Evolutionary conservation across 2,797 vertebrate species (phyloP).

Genomic region (Siniperca scherzeri): DNA sequence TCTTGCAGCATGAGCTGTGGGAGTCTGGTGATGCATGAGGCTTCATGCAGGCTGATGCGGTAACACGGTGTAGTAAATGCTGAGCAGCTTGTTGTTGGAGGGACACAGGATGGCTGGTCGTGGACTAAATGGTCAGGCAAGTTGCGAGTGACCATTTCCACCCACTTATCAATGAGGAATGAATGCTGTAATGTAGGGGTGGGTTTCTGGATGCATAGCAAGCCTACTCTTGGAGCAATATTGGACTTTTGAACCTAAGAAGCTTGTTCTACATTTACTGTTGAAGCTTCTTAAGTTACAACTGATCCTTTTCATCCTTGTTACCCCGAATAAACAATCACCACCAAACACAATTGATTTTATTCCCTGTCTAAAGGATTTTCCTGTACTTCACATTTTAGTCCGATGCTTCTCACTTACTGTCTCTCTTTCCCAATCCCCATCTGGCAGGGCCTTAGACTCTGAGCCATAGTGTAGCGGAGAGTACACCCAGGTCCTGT

Average conservation of each 20-base stretch:
- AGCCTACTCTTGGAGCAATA: constrained; percentile 16
- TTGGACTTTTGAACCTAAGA: constrained; percentile 46
- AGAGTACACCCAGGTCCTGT: constrained; percentile 99
- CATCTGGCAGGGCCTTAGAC: constrained; percentile 93
- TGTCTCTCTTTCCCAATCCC: constrained; percentile 94
- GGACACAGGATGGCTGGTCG: constrained; percentile 58
- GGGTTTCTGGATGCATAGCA: constrained; percentile 41
- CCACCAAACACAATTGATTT: constrained; percentile 39
- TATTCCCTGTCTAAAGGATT: constrained; percentile 32
- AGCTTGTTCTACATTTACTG: constrained; percentile 39
- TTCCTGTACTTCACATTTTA: constrained; percentile 59
- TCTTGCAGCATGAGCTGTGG: constrained; percentile 26
- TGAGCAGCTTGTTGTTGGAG: constrained; percentile 66
- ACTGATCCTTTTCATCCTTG: constrained; percentile 14
- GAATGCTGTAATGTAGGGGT: constrained; percentile 57
- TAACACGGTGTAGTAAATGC: constrained; percentile 31
- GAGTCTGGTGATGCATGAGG: constrained; percentile 34
- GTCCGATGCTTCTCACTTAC: constrained; percentile 91
- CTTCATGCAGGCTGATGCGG: constrained; percentile 38
- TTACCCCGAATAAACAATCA: constrained; percentile 20
- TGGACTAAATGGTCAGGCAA: constrained; percentile 69
- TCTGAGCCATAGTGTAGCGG: constrained; percentile 98
- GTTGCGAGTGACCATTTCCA: constrained; percentile 62
- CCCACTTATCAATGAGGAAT: constrained; percentile 59
- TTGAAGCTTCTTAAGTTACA: constrained; percentile 26